Conservation (phyloP, 1,140 invertebrate species). For the Heliothis subflexa region DNA sequence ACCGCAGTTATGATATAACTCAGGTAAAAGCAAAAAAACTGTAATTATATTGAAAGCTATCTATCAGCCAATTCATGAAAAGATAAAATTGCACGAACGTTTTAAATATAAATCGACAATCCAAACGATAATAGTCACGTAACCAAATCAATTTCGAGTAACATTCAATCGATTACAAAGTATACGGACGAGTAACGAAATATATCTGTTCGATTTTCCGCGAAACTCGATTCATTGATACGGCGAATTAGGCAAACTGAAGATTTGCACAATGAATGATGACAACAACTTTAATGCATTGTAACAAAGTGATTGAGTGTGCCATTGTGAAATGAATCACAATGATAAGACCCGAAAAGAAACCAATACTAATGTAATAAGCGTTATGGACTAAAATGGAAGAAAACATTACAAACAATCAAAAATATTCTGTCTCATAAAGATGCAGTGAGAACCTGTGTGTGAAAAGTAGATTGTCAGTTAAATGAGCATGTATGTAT, state of each 20-base stretch:
- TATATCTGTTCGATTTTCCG: neutral
- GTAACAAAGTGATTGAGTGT: neutral
- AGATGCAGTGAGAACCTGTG: too few species aligned
- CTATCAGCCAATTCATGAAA: neutral
- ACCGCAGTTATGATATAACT: too few species aligned
- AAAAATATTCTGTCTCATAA: too few species aligned
- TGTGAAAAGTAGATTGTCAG: too few species aligned
- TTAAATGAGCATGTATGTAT: too few species aligned
- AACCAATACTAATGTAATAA: too few species aligned
- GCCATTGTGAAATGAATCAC: neutral
- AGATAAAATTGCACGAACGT: neutral
- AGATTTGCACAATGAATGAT: neutral
- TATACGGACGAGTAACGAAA: neutral
- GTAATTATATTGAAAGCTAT: too few species aligned
- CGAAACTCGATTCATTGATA: constrained; percentile 13
- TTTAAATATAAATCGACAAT: constrained; percentile 2
- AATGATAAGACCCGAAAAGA: neutral
- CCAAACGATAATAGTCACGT: constrained; percentile 12
- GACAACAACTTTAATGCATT: neutral
- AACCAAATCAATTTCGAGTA: neutral
- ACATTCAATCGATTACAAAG: constrained; percentile 13
- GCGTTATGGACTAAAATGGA: too few species aligned
- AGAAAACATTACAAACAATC: too few species aligned
- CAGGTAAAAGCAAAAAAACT: too few species aligned
- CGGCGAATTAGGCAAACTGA: neutral